Conservation (phyloP, 2,113 vertebrate species). For the Nesogale talazaci region DNA sequence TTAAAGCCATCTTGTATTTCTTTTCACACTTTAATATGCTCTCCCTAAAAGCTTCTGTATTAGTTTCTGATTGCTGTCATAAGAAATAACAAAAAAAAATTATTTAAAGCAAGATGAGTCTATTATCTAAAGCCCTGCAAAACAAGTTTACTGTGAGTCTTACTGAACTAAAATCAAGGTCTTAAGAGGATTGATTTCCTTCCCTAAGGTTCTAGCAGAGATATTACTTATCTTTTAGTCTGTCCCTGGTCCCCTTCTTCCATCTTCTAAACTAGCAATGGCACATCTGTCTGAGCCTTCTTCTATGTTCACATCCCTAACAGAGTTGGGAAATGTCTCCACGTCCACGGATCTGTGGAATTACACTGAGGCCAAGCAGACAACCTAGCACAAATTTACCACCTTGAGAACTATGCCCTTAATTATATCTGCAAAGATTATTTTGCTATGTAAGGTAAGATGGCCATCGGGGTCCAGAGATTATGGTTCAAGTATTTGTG, state of each 20-base stretch:
- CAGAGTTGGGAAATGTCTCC: not conserved
- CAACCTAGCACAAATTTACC: not conserved
- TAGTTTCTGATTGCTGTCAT: not conserved
- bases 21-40: not conserved
- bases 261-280: not conserved
- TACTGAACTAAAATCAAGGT: not conserved
- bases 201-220: not conserved
- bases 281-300: not conserved
- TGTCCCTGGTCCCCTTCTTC: not conserved
- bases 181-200: not conserved
- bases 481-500: not conserved
- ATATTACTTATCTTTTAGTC: not conserved
- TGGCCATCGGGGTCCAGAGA: not conserved
- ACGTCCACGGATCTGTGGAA: not conserved
- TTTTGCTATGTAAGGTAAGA: not conserved
- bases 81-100: not conserved
- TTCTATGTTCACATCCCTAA: not conserved
- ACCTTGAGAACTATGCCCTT: not conserved
- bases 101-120: not conserved
- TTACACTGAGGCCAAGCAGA: not conserved
- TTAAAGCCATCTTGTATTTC: not conserved
- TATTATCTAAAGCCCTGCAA: not conserved
- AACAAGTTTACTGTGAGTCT: not conserved
- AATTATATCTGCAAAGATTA: not conserved
- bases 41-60: not conserved